These are phyloP conservation scores for Drosophila anceps DNA, from an alignment of 2,888 invertebrate species.

Conservation along the genomic window DNA sequence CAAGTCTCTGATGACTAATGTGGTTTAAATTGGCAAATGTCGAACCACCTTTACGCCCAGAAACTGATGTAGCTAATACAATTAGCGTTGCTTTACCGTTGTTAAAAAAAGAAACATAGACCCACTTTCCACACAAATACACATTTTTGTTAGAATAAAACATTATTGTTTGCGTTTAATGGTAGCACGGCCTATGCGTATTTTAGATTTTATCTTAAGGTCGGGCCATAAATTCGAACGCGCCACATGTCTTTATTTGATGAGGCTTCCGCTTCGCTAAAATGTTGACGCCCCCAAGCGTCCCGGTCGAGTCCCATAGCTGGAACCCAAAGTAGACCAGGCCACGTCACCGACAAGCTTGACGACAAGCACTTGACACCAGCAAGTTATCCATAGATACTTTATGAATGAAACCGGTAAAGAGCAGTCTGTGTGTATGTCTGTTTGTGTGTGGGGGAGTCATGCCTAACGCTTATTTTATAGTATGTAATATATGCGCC, in stretches of 20 bases:
- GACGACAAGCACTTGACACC: constrained; percentile 74
- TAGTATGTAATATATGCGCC: constrained; percentile 63
- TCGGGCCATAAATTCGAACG: constrained; percentile 21
- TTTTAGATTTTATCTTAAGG: constrained; percentile 13
- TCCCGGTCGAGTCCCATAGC: neutral
- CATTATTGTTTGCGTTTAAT: constrained; percentile 8
- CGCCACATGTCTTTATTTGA: constrained; percentile 26
- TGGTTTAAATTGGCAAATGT: neutral
- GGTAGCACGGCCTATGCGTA: neutral
- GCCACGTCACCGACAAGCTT: constrained; percentile 46
- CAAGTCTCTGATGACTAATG: neutral
- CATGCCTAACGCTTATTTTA: constrained; percentile 65
- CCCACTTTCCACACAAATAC: neutral
- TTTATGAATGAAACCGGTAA: constrained; percentile 43
- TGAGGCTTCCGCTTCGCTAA: neutral
- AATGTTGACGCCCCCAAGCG: neutral
- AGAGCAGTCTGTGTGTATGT: constrained; percentile 9
- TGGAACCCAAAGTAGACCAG: constrained; percentile 46
- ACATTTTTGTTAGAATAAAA: constrained; percentile 5
- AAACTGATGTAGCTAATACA: neutral
- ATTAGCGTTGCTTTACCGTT: neutral
- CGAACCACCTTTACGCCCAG: neutral
- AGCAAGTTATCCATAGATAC: constrained; percentile 61
- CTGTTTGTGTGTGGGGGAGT: constrained; percentile 4
- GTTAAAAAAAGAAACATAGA: neutral